Percentiles rank a stretch among this genome's conserved stretches.
These are phyloP conservation scores for Sciurus carolinensis DNA, from an alignment of 2,797 vertebrate species.

Conservation along the genomic window DNA sequence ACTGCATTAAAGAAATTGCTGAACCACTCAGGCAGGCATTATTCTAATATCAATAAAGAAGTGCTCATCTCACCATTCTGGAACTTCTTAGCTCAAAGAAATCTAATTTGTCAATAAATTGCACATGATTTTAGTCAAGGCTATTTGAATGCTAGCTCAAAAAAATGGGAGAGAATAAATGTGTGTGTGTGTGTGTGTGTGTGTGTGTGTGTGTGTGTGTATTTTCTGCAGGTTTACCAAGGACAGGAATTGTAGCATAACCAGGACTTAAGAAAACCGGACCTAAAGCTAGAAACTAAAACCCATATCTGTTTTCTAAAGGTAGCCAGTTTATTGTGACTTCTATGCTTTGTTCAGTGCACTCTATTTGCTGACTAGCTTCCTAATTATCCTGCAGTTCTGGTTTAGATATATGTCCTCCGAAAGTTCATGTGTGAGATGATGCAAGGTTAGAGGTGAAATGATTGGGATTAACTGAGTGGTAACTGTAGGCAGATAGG, in stretches of 20 bases:
- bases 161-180: not conserved
- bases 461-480: no score
- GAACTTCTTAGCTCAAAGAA: conserved; percentile 16
- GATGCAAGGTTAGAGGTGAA: no score
- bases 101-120: conserved; percentile 37
- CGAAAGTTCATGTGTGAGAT: no score
- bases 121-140: conserved; percentile 5
- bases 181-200: no score
- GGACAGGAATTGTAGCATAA: not conserved
- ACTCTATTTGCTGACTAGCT: not conserved
- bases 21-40: not conserved
- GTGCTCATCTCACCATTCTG: conserved; percentile 15
- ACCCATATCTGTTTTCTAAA: not conserved
- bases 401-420: no score
- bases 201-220: no score
- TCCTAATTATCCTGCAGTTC: not conserved
- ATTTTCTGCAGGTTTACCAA: not conserved
- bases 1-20: not conserved
- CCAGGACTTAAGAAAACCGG: not conserved
- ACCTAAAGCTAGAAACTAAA: conserved; percentile 29
- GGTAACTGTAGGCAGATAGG: no score
- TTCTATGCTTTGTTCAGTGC: not conserved
- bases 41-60: conserved; percentile 7
- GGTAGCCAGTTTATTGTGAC: not conserved
- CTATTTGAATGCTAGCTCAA: not conserved